Conservation (phyloP, 1,140 invertebrate species). For the Heliconius congener region DNA sequence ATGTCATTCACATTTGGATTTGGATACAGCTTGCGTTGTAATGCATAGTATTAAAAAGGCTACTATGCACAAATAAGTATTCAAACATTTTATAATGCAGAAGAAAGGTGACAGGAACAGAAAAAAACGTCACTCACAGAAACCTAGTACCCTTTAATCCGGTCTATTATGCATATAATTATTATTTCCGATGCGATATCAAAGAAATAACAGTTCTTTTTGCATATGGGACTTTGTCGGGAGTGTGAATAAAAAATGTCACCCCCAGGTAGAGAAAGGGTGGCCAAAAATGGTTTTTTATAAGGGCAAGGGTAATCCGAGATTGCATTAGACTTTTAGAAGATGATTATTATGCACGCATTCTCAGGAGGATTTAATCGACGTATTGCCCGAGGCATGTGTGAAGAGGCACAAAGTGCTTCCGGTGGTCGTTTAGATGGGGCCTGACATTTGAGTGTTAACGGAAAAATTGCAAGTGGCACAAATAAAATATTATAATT, state of each 20-base stretch:
- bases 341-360: conserved; percentile 76
- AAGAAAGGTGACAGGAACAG: conserved; percentile 74
- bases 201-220: conserved; percentile 77
- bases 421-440: conserved; percentile 59
- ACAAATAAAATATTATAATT: conserved; percentile 10
- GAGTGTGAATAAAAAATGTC: conserved; percentile 80
- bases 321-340: conserved; percentile 58
- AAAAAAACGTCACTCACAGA: conserved; percentile 70
- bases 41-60: conserved; percentile 67
- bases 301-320: conserved; percentile 68
- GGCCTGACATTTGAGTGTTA: conserved; percentile 52
- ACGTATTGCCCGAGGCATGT: conserved; percentile 63
- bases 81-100: conserved; percentile 55
- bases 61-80: conserved; percentile 45
- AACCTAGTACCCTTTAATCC: conserved; percentile 71
- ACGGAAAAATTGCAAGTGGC: conserved; percentile 44
- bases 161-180: conserved; percentile 80
- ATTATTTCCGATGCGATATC: conserved; percentile 78
- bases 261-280: conserved; percentile 76
- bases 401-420: conserved; percentile 57
- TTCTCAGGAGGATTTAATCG: conserved; percentile 76
- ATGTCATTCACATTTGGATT: not conserved
- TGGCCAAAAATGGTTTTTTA: conserved; percentile 66
- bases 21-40: conserved; percentile 52
- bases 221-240: conserved; percentile 76